These are phyloP conservation scores for Brachymystax lenok DNA, from an alignment of 2,797 vertebrate species.

Conservation along the genomic window DNA sequence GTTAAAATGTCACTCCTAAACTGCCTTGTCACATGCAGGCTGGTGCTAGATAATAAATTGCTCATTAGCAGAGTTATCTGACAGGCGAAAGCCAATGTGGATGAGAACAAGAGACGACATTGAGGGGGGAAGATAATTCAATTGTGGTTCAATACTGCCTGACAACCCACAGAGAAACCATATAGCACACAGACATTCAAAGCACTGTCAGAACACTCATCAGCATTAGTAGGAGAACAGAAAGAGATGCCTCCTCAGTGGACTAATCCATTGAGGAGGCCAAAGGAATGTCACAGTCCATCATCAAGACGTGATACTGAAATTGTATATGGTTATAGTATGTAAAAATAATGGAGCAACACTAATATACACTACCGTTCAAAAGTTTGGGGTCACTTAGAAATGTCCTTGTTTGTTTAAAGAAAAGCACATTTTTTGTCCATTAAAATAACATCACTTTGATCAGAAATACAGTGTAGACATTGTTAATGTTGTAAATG, in stretches of 20 bases:
- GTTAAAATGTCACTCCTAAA: background rate
- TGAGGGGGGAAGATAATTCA: slow-evolving; percentile 27
- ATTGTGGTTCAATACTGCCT: slow-evolving; percentile 2
- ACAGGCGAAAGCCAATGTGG: slow-evolving; percentile 40
- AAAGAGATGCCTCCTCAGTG: background rate
- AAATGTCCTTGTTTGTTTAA: no score
- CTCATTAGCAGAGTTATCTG: slow-evolving; percentile 57
- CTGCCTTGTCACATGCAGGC: slow-evolving; percentile 33
- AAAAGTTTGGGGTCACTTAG: no score
- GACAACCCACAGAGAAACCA: slow-evolving; percentile 1
- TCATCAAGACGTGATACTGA: no score
- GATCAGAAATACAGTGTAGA: no score
- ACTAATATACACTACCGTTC: no score
- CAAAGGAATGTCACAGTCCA: no score
- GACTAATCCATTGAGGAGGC: no score
- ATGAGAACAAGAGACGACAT: slow-evolving; percentile 38
- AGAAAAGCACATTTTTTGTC: no score
- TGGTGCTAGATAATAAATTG: slow-evolving; percentile 35
- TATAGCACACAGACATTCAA: background rate
- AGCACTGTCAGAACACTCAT: background rate
- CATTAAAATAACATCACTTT: no score
- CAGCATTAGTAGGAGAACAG: background rate
- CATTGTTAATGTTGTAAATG: no score
- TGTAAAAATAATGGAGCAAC: no score
- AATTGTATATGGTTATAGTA: no score